These are phyloP conservation scores for Phrynocephalus guinanensis DNA, from an alignment of 2,797 vertebrate genomes.

Conservation along the genomic window DNA sequence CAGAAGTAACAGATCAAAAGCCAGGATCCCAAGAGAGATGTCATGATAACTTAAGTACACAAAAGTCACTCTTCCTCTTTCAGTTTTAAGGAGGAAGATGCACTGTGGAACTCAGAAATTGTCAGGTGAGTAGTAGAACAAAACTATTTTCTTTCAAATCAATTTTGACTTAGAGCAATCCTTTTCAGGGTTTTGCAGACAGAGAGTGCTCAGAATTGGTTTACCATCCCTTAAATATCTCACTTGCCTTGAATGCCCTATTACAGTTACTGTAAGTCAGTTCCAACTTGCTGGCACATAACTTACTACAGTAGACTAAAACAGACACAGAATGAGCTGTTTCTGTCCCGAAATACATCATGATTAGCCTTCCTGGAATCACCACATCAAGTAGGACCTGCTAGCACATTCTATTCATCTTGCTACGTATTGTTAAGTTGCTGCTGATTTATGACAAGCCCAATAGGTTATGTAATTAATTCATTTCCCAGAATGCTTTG, in stretches of 20 bases:
- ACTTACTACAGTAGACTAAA: too few species aligned
- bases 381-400: neutral
- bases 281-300: too few species aligned
- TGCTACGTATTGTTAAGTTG: neutral
- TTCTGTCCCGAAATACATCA: too few species aligned
- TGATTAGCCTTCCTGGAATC: too few species aligned
- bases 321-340: too few species aligned
- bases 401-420: neutral
- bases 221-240: too few species aligned
- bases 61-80: neutral
- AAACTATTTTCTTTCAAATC: neutral
- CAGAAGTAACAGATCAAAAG: neutral
- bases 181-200: neutral
- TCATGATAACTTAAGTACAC: conserved; percentile 4
- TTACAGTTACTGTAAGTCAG: too few species aligned
- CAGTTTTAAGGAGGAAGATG: neutral
- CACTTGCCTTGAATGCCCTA: neutral
- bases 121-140: neutral
- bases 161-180: neutral
- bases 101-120: neutral
- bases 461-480: too few species aligned
- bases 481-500: too few species aligned
- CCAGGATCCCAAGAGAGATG: neutral
- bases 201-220: too few species aligned
- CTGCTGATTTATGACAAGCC: neutral